phyloP scores from a whole-genome alignment of 2,113 vertebrate species.

The Balaeniceps rex region DNA sequence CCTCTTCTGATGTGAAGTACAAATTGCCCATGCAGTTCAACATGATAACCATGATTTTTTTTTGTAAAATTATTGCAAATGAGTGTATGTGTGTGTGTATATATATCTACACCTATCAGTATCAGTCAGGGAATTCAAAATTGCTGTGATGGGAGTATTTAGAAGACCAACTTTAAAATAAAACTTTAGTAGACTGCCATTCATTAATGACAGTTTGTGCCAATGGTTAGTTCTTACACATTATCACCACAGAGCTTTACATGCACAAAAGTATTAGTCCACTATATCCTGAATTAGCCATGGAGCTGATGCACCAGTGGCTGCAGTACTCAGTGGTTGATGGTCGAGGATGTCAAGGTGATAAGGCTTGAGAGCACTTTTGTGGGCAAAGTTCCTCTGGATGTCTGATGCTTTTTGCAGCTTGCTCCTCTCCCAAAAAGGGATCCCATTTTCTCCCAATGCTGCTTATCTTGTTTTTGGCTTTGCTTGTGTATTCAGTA shows the following conservation, averaged over 20 bases:
- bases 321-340: background rate
- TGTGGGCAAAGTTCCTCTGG: background rate
- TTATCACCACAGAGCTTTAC: background rate
- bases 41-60: fast-evolving
- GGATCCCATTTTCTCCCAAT: background rate
- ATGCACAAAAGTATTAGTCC: background rate
- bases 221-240: background rate
- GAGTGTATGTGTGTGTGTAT: background rate
- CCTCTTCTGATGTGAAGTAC: background rate
- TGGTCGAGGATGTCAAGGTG: background rate
- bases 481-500: background rate
- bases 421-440: background rate
- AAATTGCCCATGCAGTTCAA: background rate
- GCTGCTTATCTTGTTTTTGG: background rate
- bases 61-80: background rate
- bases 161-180: background rate
- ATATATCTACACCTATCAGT: background rate
- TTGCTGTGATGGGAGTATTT: background rate
- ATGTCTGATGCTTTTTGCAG: background rate
- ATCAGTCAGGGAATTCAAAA: background rate
- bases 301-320: background rate
- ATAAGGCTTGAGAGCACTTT: background rate
- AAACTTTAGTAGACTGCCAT: background rate
- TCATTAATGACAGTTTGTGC: background rate
- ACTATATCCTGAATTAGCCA: background rate